Percentiles rank a stretch among this genome's conserved stretches.
Evolutionary conservation across 2,888 invertebrate species (phyloP).

Genomic region (Conus canariensis): DNA sequence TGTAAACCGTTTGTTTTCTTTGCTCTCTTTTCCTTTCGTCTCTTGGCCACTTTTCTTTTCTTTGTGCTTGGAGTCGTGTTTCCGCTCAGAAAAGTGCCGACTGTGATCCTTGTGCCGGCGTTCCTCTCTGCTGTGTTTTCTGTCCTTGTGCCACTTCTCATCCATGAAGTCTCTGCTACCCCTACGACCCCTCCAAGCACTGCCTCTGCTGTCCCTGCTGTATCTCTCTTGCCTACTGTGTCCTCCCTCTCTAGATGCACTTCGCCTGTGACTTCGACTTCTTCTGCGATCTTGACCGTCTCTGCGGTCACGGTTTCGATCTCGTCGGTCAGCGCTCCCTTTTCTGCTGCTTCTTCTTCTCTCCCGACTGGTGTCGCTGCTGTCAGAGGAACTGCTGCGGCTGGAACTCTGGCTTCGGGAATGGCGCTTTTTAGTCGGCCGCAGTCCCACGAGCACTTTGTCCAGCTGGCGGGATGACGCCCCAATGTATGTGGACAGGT

Average conservation of each 20-base stretch:
- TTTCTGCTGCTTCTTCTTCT: not conserved
- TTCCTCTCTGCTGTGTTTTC: not conserved
- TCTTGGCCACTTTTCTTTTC: not conserved
- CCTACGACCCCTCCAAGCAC: too few relatives aligned
- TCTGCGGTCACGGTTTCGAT: not conserved
- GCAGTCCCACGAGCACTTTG: not conserved
- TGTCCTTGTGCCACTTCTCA: not conserved
- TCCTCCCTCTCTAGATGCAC: not conserved
- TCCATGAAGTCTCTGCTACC: not conserved
- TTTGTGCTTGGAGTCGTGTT: not conserved
- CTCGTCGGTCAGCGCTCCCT: not conserved
- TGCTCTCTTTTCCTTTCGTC: not conserved
- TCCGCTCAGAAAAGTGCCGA: not conserved
- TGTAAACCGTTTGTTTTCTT: not conserved
- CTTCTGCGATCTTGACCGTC: not conserved
- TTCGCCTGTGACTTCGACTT: not conserved
- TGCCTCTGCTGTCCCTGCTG: not conserved
- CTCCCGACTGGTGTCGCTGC: not conserved
- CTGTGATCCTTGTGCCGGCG: not conserved
- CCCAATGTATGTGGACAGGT: slow-evolving; percentile 23
- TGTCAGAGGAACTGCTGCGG: not conserved
- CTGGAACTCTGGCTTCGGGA: not conserved
- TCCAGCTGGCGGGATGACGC: not conserved
- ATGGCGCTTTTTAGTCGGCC: not conserved
- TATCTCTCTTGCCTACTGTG: not conserved